Percentiles rank a stretch among this genome's conserved stretches.
Conservation (phyloP, 1,140 invertebrate genomes). For the Diploscapter pachys region DNA sequence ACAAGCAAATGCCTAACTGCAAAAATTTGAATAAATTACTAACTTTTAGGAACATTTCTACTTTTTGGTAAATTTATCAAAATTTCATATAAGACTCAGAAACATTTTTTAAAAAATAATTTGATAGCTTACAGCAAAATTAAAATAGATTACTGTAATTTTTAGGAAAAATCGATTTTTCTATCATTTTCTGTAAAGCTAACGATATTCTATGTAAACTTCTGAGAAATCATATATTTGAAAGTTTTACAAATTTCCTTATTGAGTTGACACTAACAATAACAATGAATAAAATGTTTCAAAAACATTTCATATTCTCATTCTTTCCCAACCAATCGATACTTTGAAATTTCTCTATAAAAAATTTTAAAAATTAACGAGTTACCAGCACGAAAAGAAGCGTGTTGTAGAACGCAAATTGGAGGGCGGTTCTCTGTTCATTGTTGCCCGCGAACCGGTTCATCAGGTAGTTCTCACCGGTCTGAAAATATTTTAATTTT, state of each 20-base stretch:
- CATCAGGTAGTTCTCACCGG: conserved; percentile 23
- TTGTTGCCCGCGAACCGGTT: conserved; percentile 18
- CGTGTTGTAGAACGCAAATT: conserved; percentile 37
- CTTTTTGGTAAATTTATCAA: too few species aligned
- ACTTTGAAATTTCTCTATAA: not conserved
- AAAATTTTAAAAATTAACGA: not conserved
- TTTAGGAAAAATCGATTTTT: not conserved
- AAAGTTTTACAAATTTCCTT: too few species aligned
- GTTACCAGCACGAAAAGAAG: conserved; percentile 38
- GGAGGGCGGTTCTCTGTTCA: conserved; percentile 31
- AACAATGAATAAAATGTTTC: too few species aligned
- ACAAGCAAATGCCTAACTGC: conserved; percentile 61
- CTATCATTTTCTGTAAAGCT: not conserved
- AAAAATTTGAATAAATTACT: not conserved
- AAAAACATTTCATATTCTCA: too few species aligned
- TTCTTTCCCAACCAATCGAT: too few species aligned
- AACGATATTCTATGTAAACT: not conserved
- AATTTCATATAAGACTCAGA: not conserved
- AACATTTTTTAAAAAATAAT: not conserved
- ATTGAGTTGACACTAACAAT: too few species aligned
- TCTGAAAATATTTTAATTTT: conserved; percentile 2
- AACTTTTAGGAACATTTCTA: not conserved
- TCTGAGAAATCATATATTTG: not conserved
- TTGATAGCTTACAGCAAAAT: conserved; percentile 23
- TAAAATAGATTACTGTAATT: too few species aligned